Evolutionary conservation across 2,888 invertebrate species (phyloP).

Genomic region (Aporophyla lueneburgensis): DNA sequence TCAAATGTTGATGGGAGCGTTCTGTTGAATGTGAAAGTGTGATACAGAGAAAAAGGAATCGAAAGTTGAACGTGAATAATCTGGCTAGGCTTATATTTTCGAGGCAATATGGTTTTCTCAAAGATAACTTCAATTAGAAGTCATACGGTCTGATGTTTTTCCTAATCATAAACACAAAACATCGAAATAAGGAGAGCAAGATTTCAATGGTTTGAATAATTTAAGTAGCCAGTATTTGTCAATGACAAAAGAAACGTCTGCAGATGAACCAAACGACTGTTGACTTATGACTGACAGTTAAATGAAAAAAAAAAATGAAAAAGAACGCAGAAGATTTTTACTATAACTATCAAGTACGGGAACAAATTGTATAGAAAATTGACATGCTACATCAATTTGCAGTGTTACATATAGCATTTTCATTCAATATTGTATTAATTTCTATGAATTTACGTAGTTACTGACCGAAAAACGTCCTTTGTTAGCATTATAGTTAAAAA

Average conservation of each 20-base stretch:
- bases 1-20: conserved; percentile 54
- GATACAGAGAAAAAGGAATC: conserved; percentile 29
- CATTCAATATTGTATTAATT: background rate
- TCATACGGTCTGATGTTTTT: background rate
- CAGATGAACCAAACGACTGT: background rate
- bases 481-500: background rate
- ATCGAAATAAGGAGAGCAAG: background rate
- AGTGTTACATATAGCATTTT: background rate
- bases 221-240: background rate
- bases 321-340: background rate
- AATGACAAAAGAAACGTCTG: background rate
- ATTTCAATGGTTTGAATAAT: background rate
- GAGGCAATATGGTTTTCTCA: background rate
- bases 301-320: background rate
- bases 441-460: background rate
- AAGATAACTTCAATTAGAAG: background rate
- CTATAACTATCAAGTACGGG: background rate
- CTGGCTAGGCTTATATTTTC: conserved; percentile 4
- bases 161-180: background rate
- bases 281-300: too few relatives aligned
- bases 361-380: background rate
- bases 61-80: conserved; percentile 18
- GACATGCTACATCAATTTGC: background rate
- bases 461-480: too few relatives aligned
- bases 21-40: conserved; percentile 42